phyloP scores from a whole-genome alignment of 1,140 invertebrate genomes.

The Amphibalanus amphitrite region DNA sequence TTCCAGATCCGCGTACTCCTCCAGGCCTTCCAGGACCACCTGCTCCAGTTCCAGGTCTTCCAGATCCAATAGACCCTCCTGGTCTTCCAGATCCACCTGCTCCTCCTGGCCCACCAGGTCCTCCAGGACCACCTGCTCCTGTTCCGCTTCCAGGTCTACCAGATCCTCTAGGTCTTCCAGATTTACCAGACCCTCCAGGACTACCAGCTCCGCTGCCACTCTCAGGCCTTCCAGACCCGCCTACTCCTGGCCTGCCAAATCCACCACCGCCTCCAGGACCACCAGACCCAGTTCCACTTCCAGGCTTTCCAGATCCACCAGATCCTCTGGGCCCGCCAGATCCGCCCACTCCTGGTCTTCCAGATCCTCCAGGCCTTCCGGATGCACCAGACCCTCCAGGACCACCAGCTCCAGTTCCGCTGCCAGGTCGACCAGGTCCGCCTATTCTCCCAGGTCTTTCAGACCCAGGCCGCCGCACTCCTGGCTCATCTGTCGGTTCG shows the following conservation, averaged over 20 bases:
- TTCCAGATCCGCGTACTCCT: constrained; percentile 11
- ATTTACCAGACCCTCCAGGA: constrained; percentile 2
- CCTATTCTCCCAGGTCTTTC: too few relatives aligned
- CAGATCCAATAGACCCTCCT: not conserved
- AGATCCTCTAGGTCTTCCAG: constrained; percentile 2
- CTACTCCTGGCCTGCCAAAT: too few relatives aligned
- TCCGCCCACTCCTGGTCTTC: constrained; percentile 6
- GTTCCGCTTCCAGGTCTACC: constrained; percentile 9
- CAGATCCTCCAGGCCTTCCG: constrained; percentile 6
- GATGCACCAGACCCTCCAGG: constrained; percentile 4
- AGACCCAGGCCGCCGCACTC: too few relatives aligned
- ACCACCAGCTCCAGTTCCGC: not conserved
- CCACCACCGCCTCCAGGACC: not conserved
- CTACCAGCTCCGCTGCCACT: constrained; percentile 2
- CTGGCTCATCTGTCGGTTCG: too few relatives aligned
- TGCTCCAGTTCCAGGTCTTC: constrained; percentile 3
- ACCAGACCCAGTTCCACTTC: constrained; percentile 4
- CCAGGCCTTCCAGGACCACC: constrained; percentile 6
- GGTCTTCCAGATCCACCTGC: constrained; percentile 11
- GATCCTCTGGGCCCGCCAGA: too few relatives aligned
- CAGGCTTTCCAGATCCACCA: constrained; percentile 1
- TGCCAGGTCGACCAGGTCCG: too few relatives aligned
- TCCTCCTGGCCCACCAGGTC: constrained; percentile 6
- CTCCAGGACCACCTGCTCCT: constrained; percentile 12
- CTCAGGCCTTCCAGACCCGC: constrained; percentile 8